Conservation (phyloP, 2,888 invertebrate genomes). For the Leptodirus hochenwartii region DNA sequence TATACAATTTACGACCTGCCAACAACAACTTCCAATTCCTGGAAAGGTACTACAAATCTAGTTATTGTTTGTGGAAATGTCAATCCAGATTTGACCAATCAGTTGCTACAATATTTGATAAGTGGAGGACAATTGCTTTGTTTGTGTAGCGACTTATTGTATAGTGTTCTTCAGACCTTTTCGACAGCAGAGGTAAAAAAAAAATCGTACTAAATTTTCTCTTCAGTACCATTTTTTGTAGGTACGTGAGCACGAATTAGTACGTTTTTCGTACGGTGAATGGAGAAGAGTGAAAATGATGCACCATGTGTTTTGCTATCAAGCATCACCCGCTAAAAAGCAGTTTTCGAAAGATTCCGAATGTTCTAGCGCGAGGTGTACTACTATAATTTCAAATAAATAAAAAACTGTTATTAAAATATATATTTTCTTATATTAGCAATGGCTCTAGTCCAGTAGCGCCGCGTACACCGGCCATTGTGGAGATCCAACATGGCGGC, state of each 20-base stretch:
- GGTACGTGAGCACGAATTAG: constrained; percentile 67
- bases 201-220: constrained; percentile 2
- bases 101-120: constrained; percentile 52
- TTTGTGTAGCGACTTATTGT: constrained; percentile 62
- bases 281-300: constrained; percentile 74
- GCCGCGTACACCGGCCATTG: constrained; percentile 24
- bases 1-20: constrained; percentile 46
- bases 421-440: too few relatives aligned
- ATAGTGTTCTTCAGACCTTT: constrained; percentile 60
- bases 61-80: constrained; percentile 66
- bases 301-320: constrained; percentile 78
- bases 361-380: constrained; percentile 22
- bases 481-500: constrained; percentile 29
- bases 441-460: constrained; percentile 26
- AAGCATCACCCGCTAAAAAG: constrained; percentile 67
- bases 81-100: constrained; percentile 40
- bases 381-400: constrained; percentile 3
- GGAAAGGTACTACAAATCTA: constrained; percentile 27
- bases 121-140: constrained; percentile 59
- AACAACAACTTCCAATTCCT: constrained; percentile 16
- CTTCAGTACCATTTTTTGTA: constrained; percentile 17
- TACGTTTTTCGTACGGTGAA: constrained; percentile 64
- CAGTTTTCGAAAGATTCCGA: constrained; percentile 65
- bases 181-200: constrained; percentile 57
- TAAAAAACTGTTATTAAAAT: too few relatives aligned